Evolutionary conservation across 2,888 invertebrate species (phyloP).

Genomic region (Philonicus albiceps): DNA sequence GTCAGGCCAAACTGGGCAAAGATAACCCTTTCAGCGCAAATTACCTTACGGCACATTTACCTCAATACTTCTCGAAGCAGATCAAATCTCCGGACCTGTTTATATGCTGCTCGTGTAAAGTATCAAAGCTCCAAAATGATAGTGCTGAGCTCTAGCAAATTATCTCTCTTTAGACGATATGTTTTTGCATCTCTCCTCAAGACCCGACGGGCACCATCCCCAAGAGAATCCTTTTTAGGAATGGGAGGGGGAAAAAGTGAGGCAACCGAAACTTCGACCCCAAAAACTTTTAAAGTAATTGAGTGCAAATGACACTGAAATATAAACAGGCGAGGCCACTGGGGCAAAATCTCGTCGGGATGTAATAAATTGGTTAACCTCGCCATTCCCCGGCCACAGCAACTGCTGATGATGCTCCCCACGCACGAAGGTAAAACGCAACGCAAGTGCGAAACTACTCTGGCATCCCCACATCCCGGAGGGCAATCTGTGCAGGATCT

Average conservation of each 20-base stretch:
- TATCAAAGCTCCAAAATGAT: conserved; percentile 2
- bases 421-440: conserved; percentile 25
- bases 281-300: conserved; percentile 43
- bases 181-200: background rate
- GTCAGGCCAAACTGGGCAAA: background rate
- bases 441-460: background rate
- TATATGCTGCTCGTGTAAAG: background rate
- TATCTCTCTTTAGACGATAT: conserved; percentile 29
- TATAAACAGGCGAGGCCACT: conserved; percentile 41
- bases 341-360: conserved; percentile 40
- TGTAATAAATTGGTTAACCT: conserved; percentile 43
- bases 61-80: background rate
- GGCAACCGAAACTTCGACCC: conserved; percentile 33
- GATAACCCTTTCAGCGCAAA: conserved; percentile 25
- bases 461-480: background rate
- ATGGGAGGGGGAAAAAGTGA: background rate
- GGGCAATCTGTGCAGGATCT: conserved; percentile 18
- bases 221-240: background rate
- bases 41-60: conserved; percentile 14
- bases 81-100: conserved; percentile 20
- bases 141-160: conserved; percentile 26
- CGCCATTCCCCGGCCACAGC: background rate
- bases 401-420: conserved; percentile 22
- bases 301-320: conserved; percentile 43
- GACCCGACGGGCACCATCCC: background rate